A percentile compares a stretch with the other conserved stretches of the same genome.
Conservation (phyloP, 2,888 invertebrate species). For the Xylophagus ater region DNA sequence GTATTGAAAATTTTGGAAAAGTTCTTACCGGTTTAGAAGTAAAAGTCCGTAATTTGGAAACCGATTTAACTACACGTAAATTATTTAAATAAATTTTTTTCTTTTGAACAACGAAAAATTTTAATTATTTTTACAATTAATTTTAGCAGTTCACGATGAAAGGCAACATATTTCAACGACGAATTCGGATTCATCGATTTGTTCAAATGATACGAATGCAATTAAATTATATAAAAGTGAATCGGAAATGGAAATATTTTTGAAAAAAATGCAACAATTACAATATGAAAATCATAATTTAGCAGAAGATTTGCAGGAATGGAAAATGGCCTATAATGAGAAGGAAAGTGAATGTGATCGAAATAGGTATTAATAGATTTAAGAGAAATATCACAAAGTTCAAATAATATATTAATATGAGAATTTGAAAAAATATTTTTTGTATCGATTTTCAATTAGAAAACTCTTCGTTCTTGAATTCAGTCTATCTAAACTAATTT, state of each 20-base stretch:
- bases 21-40: constrained; percentile 7
- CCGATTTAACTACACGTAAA: constrained; percentile 9
- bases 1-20: constrained; percentile 5
- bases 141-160: constrained; percentile 3
- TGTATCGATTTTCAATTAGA: no score
- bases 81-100: background rate
- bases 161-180: no score
- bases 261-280: constrained; percentile 10
- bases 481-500: no score
- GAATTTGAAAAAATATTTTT: no score
- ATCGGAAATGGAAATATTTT: constrained; percentile 1
- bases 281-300: constrained; percentile 11
- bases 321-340: constrained; percentile 13
- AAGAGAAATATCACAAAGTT: no score
- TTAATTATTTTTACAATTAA: no score
- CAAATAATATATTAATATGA: no score
- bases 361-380: constrained; percentile 12
- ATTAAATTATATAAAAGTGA: background rate
- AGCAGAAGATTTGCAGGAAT: constrained; percentile 13
- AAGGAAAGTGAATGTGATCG: constrained; percentile 14
- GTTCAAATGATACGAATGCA: no score
- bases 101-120: background rate
- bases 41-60: constrained; percentile 10
- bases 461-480: no score
- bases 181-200: no score